These are phyloP conservation scores for Neofelis nebulosa DNA, from an alignment of 2,113 vertebrate species.

Conservation along the genomic window DNA sequence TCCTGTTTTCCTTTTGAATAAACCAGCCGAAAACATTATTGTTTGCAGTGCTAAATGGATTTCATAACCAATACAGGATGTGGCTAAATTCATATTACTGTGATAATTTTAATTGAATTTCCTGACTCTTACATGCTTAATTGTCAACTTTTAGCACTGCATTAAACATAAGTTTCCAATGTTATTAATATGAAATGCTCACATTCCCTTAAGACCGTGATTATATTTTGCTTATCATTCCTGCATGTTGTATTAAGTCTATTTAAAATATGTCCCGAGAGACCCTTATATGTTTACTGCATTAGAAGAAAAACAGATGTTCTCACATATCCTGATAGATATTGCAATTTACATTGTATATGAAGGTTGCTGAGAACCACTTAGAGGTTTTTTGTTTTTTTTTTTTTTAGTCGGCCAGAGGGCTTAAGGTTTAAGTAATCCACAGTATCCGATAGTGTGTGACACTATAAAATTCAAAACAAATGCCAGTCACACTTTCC, in stretches of 20 bases:
- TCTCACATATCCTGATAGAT: conserved; percentile 42
- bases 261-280: conserved; percentile 45
- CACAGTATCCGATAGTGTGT: background rate
- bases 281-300: conserved; percentile 25
- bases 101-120: conserved; percentile 75
- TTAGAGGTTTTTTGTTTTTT: background rate
- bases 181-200: conserved; percentile 40
- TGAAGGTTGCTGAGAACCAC: background rate
- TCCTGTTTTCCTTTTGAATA: conserved; percentile 63
- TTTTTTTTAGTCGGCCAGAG: background rate
- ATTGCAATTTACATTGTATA: background rate
- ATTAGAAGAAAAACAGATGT: conserved; percentile 54
- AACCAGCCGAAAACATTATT: conserved; percentile 52
- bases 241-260: conserved; percentile 36
- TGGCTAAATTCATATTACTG: conserved; percentile 58
- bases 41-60: conserved; percentile 68
- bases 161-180: conserved; percentile 60
- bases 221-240: conserved; percentile 64
- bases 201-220: conserved; percentile 28
- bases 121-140: conserved; percentile 56
- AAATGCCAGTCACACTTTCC: background rate
- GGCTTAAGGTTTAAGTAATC: background rate
- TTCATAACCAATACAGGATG: conserved; percentile 72
- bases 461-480: background rate
- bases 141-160: conserved; percentile 67